Evolutionary conservation across 2,113 vertebrate species (phyloP), one percentile per base, ranked within the genome.

Genomic region (Lepus europaeus): DNA sequence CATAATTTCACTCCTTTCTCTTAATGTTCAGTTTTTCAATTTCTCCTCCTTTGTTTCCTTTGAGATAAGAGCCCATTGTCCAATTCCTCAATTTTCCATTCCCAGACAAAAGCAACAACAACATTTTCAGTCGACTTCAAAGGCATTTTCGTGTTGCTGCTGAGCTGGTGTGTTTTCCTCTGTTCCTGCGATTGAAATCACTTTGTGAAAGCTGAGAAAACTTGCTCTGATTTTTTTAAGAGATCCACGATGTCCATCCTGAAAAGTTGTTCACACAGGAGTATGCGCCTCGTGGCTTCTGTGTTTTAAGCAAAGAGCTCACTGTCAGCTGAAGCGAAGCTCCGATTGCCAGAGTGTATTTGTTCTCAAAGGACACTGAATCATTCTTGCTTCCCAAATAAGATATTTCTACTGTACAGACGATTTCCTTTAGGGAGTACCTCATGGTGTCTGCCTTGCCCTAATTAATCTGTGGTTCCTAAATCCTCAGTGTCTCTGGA

Each of bases 131-230:
- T 25, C 4, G 13, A 94, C 85, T 93, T 95, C 85, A 93, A 93
- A 95, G 66, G 36, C 45, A 64, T 86, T 81, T 94, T 92, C 77
- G 68, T 80, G 69, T 73, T 20, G 5, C 51, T 91, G 20, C 84
- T n/a, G 89, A 92, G 16, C 31, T 77, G n/a, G n/a, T 84, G 31
- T 92, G 78, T 79, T 92, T 97, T 93, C 36, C 36, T 94, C 72
- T 85, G 39, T 73, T 87, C 74, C 1, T 89, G 51, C 1, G 11
- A 91, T 66, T 64, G 89, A 66, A 83, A 91, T 89, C 86, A 83
- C 29, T 51, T 94, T 89, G 73, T 74, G 79, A 96, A 69, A 89
- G 64, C 87, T 92, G 80, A 96, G 90, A 93, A 96, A 89, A 93
- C 36, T 83, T 79, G 33, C 66, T 83, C 16, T 93, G 92, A 78